A percentile compares a stretch with the other conserved stretches of the same genome.
Evolutionary conservation across 2,113 vertebrate species (phyloP).

Genomic region (Trinectes maculatus): DNA sequence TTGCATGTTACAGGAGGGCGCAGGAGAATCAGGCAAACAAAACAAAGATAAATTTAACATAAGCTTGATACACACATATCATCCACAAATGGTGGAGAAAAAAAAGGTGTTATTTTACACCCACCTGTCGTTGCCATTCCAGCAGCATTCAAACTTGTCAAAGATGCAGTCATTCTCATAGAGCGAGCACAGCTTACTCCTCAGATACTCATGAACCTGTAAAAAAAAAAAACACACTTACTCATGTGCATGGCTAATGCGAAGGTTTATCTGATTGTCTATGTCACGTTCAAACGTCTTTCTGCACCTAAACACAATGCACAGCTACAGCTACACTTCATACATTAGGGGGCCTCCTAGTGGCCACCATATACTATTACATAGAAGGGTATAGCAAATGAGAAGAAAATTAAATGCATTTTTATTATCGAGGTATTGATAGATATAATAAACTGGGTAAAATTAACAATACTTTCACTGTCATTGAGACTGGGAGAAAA

Average conservation of each 20-base stretch:
- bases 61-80: no score
- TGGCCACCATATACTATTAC: constrained; percentile 31
- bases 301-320: neutral
- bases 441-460: no score
- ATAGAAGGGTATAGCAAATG: neutral
- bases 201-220: constrained; percentile 84
- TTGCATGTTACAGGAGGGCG: no score
- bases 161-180: constrained; percentile 87
- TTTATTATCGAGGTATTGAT: no score
- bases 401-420: no score
- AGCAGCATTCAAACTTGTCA: constrained; percentile 87
- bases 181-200: constrained; percentile 85
- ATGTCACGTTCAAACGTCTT: no score
- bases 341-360: constrained; percentile 22
- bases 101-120: neutral
- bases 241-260: neutral
- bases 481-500: no score
- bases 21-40: neutral
- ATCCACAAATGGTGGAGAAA: no score
- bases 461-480: no score
- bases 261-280: neutral
- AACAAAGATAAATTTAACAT: neutral
- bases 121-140: constrained; percentile 84
- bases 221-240: neutral
- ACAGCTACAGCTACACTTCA: neutral